Conservation (phyloP, 1,140 invertebrate species). For the Pachypsylla venusta region DNA sequence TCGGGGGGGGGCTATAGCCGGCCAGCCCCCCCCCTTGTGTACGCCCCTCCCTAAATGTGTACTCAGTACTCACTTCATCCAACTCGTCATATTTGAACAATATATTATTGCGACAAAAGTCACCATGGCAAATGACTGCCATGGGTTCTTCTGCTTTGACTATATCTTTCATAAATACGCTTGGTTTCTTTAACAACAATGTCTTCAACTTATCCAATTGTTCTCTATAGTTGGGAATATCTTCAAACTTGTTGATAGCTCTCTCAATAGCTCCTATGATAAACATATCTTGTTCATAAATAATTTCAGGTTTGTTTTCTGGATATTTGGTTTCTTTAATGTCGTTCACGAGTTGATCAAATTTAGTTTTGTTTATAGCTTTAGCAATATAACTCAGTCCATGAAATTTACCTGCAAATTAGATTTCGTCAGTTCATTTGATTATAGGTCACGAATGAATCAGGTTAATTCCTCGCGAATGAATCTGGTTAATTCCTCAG, state of each 20-base stretch:
- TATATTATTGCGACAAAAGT: slow-evolving; percentile 31
- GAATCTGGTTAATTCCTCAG: background rate
- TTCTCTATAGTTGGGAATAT: background rate
- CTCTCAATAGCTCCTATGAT: background rate
- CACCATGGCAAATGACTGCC: slow-evolving; percentile 31
- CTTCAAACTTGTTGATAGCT: background rate
- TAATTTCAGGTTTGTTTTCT: background rate
- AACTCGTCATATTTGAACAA: slow-evolving; percentile 22
- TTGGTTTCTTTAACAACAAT: background rate
- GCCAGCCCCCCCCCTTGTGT: no score
- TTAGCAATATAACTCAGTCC: slow-evolving; percentile 12
- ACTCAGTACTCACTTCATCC: no score
- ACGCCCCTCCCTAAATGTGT: no score
- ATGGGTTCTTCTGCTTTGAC: slow-evolving; percentile 23
- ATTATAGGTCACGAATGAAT: background rate
- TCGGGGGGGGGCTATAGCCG: no score
- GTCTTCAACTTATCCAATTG: background rate
- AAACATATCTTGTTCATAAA: background rate
- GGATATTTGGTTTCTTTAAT: background rate
- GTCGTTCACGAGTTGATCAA: background rate
- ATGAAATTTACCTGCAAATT: slow-evolving; percentile 3
- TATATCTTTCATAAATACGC: background rate
- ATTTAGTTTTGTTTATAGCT: background rate
- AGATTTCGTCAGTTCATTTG: background rate
- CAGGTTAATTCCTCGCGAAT: background rate